phyloP scores from a whole-genome alignment of 2,797 vertebrate genomes.

The Naso thynnoides region DNA sequence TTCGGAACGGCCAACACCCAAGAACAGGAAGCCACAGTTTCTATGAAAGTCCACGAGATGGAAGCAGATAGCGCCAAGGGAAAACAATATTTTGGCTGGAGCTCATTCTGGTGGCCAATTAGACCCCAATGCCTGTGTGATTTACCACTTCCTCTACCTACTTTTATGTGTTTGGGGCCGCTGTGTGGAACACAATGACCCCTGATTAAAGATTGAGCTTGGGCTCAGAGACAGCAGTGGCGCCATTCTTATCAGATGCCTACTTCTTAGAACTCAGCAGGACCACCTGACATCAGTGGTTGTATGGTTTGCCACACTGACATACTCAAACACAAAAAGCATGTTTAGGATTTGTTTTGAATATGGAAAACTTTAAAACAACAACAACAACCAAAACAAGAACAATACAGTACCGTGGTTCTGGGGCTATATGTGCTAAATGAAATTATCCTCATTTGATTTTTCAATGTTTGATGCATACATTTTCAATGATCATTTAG shows the following conservation, averaged over 20 bases:
- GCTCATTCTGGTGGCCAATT: constrained; percentile 84
- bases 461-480: background rate
- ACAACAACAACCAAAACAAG: background rate
- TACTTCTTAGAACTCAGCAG: constrained; percentile 66
- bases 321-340: constrained; percentile 6
- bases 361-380: constrained; percentile 20
- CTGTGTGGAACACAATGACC: constrained; percentile 81
- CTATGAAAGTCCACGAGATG: constrained; percentile 90
- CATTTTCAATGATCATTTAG: constrained; percentile 1
- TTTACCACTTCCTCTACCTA: constrained; percentile 85
- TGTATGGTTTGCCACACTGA: constrained; percentile 27
- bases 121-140: constrained; percentile 81
- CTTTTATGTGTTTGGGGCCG: constrained; percentile 77
- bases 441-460: background rate
- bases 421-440: background rate
- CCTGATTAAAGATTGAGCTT: constrained; percentile 82
- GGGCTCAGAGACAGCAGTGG: constrained; percentile 73
- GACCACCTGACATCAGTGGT: constrained; percentile 69
- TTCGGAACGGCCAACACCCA: constrained; percentile 85
- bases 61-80: constrained; percentile 89
- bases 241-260: constrained; percentile 83
- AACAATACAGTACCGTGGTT: background rate
- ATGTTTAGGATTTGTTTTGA: constrained; percentile 39
- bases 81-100: constrained; percentile 85
- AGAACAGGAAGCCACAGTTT: constrained; percentile 92